A percentile compares a stretch with the other conserved stretches of the same genome.
These are phyloP conservation scores for Gobio gobio DNA, from an alignment of 2,113 vertebrate species.

Conservation along the genomic window DNA sequence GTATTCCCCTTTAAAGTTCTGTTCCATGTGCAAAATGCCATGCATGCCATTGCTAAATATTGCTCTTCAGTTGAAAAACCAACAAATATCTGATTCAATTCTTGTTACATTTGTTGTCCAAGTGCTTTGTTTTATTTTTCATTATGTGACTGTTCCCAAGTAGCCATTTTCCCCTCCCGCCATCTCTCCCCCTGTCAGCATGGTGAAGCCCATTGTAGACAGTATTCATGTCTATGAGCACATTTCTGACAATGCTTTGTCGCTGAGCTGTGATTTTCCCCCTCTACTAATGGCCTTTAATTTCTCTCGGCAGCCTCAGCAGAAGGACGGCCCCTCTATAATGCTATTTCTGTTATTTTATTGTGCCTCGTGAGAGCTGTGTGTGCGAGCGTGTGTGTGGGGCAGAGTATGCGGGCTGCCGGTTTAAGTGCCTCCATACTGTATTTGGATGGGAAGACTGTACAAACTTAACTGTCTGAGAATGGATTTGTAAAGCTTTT, in stretches of 20 bases:
- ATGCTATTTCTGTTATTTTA: slow-evolving; percentile 72
- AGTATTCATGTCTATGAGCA: slow-evolving; percentile 84
- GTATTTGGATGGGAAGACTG: slow-evolving; percentile 66
- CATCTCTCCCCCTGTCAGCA: slow-evolving; percentile 82
- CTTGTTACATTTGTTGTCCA: slow-evolving; percentile 90
- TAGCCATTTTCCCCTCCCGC: slow-evolving; percentile 83
- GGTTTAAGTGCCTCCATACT: slow-evolving; percentile 65
- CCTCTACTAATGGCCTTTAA: slow-evolving; percentile 79
- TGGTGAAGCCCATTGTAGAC: slow-evolving; percentile 87
- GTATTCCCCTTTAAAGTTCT: slow-evolving; percentile 94
- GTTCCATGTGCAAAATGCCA: slow-evolving; percentile 90
- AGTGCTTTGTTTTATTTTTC: slow-evolving; percentile 80
- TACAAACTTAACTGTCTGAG: slow-evolving; percentile 58
- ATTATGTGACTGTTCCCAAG: slow-evolving; percentile 83
- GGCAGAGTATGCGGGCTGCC: slow-evolving; percentile 71
- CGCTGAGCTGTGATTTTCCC: slow-evolving; percentile 79
- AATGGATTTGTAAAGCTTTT: slow-evolving; percentile 39
- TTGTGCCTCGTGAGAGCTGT: slow-evolving; percentile 70
- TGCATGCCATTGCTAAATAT: slow-evolving; percentile 93
- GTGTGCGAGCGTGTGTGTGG: slow-evolving; percentile 61
- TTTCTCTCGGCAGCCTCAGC: slow-evolving; percentile 78
- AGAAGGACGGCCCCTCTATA: slow-evolving; percentile 71
- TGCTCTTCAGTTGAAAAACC: slow-evolving; percentile 80
- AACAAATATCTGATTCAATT: slow-evolving; percentile 77
- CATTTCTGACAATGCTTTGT: slow-evolving; percentile 81